Evolutionary conservation across 1,140 invertebrate genomes (phyloP).

Genomic region (Drosophila elegans): DNA sequence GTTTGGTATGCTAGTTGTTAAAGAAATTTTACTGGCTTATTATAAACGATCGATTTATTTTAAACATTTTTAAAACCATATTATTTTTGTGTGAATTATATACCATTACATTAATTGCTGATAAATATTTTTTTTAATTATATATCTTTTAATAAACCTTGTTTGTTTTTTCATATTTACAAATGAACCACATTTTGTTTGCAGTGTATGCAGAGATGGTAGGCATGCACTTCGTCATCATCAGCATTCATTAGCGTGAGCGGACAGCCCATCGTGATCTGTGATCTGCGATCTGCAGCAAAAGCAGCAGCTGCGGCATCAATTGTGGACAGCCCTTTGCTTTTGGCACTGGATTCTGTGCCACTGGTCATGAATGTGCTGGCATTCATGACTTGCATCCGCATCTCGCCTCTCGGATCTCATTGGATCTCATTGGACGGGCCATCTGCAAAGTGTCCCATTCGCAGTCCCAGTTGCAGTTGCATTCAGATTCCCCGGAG

Average conservation of each 20-base stretch:
- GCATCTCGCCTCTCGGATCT: conserved; percentile 5
- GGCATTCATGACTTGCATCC: conserved; percentile 52
- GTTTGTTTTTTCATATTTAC: not conserved
- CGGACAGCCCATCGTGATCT: conserved; percentile 73
- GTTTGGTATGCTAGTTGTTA: too few relatives aligned
- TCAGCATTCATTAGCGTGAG: conserved; percentile 79
- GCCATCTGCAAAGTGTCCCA: conserved; percentile 31
- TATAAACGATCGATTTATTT: too few relatives aligned
- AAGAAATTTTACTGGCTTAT: too few relatives aligned
- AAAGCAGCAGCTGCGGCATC: conserved; percentile 29
- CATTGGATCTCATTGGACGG: not conserved
- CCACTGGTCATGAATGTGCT: conserved; percentile 50
- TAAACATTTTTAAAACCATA: too few relatives aligned
- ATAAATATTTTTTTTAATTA: too few relatives aligned
- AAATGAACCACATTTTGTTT: not conserved
- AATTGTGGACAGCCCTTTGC: conserved; percentile 46
- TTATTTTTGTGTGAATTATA: too few relatives aligned
- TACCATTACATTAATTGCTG: too few relatives aligned
- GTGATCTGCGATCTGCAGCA: conserved; percentile 50
- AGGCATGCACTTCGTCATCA: conserved; percentile 66
- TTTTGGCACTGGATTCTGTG: conserved; percentile 29
- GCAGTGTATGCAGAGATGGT: conserved; percentile 8
- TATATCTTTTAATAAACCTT: too few relatives aligned
- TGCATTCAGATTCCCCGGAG: not conserved
- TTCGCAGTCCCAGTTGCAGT: not conserved